phyloP scores from a whole-genome alignment of 2,113 vertebrate species.

The Alectura lathami region DNA sequence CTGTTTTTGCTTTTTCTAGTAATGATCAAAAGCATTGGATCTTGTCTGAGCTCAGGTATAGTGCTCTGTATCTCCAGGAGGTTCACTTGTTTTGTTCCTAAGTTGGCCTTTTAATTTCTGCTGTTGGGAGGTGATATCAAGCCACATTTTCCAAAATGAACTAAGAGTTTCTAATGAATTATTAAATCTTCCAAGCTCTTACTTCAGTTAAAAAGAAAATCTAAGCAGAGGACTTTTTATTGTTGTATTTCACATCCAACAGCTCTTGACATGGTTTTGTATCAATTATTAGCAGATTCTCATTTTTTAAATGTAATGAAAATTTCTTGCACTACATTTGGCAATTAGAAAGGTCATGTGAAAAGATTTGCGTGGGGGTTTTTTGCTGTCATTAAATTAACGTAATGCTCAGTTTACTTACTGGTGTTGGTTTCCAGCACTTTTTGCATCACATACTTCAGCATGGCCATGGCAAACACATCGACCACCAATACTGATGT shows the following conservation, averaged over 20 bases:
- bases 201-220: not conserved
- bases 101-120: not conserved
- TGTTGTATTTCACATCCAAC: not conserved
- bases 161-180: not conserved
- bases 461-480: conserved; percentile 94
- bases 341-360: not conserved
- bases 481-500: conserved; percentile 90
- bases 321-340: not conserved
- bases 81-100: not conserved
- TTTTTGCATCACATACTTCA: conserved; percentile 76
- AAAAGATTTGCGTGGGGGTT: not conserved
- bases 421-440: conserved; percentile 73
- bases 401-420: conserved; percentile 65
- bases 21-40: not conserved
- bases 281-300: not conserved
- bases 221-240: not conserved
- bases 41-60: not conserved
- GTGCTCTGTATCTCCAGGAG: not conserved
- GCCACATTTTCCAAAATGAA: not conserved
- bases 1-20: not conserved
- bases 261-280: not conserved
- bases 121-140: not conserved
- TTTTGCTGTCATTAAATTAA: not conserved
- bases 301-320: not conserved
- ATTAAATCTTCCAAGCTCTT: not conserved